Percentiles rank a stretch among this genome's conserved stretches.
Conservation (phyloP, 2,113 vertebrate species). For the Ochotona curzoniae region DNA sequence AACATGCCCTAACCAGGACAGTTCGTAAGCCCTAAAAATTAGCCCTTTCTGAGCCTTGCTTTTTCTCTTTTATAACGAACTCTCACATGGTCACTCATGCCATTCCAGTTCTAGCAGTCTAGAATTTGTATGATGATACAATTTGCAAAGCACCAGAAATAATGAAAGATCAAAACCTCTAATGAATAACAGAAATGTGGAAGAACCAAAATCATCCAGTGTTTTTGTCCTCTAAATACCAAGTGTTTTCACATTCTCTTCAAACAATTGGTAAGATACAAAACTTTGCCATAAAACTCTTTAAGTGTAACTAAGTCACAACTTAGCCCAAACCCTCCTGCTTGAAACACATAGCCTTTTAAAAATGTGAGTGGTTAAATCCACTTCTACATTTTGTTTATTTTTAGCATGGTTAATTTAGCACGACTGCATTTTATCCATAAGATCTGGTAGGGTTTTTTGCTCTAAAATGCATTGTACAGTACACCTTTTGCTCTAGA, state of each 20-base stretch:
- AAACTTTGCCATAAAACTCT: neutral
- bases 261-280: neutral
- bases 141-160: neutral
- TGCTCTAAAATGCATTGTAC: slow-evolving; percentile 51
- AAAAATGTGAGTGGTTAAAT: slow-evolving; percentile 4
- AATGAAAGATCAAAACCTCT: slow-evolving; percentile 2
- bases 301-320: neutral
- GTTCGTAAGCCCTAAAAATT: slow-evolving; percentile 25
- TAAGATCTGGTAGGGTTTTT: slow-evolving; percentile 51
- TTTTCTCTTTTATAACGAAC: neutral
- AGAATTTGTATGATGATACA: slow-evolving; percentile 31
- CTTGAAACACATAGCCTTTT: neutral
- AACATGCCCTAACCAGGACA: slow-evolving; percentile 2
- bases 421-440: slow-evolving; percentile 65
- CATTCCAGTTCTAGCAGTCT: neutral
- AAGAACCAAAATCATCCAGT: neutral
- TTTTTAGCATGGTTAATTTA: slow-evolving; percentile 74
- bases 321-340: neutral
- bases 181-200: neutral
- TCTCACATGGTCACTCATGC: neutral
- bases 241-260: neutral
- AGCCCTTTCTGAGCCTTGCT: neutral
- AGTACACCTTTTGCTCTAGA: slow-evolving; percentile 61
- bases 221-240: slow-evolving; percentile 18
- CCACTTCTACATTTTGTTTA: slow-evolving; percentile 58